A percentile compares a stretch with the other conserved stretches of the same genome.
Conservation (phyloP, 2,888 invertebrate genomes). For the Formica aserva region DNA sequence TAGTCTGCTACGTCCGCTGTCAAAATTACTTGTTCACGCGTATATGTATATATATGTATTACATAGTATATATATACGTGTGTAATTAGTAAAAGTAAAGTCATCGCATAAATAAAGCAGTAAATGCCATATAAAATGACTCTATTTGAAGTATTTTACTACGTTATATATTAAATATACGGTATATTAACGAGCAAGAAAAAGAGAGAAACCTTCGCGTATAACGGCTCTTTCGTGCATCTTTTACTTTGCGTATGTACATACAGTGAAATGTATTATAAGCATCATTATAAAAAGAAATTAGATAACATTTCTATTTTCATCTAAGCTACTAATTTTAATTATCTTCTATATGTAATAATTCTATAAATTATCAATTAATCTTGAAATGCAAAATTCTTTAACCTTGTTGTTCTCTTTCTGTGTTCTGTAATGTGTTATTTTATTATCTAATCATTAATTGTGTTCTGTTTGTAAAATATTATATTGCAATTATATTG, state of each 20-base stretch:
- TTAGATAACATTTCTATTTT: neutral
- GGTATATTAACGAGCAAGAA: constrained; percentile 52
- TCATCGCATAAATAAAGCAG: constrained; percentile 58
- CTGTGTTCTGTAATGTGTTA: neutral
- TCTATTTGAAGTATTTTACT: constrained; percentile 26
- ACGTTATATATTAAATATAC: constrained; percentile 56
- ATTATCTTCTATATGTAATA: neutral
- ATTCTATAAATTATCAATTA: neutral
- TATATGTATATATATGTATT: constrained; percentile 12
- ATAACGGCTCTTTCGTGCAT: neutral
- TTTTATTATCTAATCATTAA: neutral
- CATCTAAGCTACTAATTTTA: neutral
- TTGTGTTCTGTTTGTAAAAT: neutral
- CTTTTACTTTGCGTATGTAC: neutral
- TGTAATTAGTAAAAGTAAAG: constrained; percentile 59
- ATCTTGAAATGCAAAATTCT: neutral
- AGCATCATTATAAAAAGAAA: neutral
- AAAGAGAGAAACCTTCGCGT: neutral
- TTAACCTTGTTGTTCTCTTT: neutral
- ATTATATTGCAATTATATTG: neutral
- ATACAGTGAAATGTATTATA: neutral
- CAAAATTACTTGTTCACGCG: constrained; percentile 68
- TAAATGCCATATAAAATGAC: constrained; percentile 53
- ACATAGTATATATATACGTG: constrained; percentile 31
- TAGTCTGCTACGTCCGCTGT: constrained; percentile 76